Base-by-base conservation (phyloP, 1,140 invertebrate genomes). In the Dendroctonus ponderosae region DNA sequence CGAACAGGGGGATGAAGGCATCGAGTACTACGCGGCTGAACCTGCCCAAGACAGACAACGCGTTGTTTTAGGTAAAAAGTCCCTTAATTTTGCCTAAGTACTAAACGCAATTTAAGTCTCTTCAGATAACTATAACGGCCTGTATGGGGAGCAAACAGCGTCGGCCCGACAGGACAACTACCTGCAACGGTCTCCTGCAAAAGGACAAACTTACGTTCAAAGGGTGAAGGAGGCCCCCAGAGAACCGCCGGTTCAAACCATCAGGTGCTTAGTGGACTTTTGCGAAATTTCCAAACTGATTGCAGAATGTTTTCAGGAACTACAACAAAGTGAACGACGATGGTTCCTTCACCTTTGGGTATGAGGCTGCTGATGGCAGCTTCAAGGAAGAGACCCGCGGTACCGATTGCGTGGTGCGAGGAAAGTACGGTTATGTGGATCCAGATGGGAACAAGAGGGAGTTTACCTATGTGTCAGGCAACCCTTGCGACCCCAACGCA, bases 391-490 rank as follows among this genome's bases (percentile, higher is more conserved):
- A 95, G 78, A 92, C 90, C 1, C 79, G 91, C 64, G 91, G 91
- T 14, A 91, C 89, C 0, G 91, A 94, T 77, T 94, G 92, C 74
- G 89, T 93, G 0, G 92, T 94, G 0, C 82, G 91, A 59, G 92
- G 92, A 5, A 93, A 93, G 77, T 94, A 94, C 76, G 91, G 91
- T 7, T 95, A 94, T 79, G 83, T 94, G 12, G 92, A 94, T 76
- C 91, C 92, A 2, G 90, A 93, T 71, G 92, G 93, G 60, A 91
- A 93, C 76, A 91, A 92, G 73, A 79, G 92, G 63, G 90, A 94
- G 75, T 93, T 94, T 77, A 91, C 89, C 1, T 95, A 95, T 76
- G 91, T 92, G 1, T 92, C 91, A n/a, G 92, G 92, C n/a, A 93
- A 93, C 74, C 90, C 91, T 4, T 93, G 91, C 76, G 91, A 93